Percentiles rank a stretch among this genome's conserved stretches.
Evolutionary conservation across 2,888 invertebrate genomes (phyloP).

Genomic region (Diaphora mendica): DNA sequence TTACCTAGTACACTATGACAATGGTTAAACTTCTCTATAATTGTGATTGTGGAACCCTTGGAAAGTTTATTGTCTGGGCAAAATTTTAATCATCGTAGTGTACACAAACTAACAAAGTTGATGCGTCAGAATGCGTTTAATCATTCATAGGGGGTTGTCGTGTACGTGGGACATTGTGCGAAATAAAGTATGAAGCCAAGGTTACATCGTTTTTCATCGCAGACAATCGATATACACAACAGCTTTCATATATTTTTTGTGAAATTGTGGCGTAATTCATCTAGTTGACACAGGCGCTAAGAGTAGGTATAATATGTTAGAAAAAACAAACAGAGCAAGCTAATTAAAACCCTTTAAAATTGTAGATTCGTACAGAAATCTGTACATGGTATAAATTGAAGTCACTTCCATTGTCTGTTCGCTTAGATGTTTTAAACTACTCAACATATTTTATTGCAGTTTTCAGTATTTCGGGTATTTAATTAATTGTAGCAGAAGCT

Average conservation of each 20-base stretch:
- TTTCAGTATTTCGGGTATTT: no score
- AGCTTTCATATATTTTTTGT: neutral
- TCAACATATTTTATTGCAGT: no score
- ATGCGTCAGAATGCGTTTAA: slow-evolving; percentile 29
- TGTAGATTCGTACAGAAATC: neutral
- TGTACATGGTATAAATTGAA: no score
- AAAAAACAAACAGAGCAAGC: no score
- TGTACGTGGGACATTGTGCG: slow-evolving; percentile 33
- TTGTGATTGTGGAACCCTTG: neutral
- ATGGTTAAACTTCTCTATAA: no score
- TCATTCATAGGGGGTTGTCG: slow-evolving; percentile 29
- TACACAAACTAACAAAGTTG: neutral
- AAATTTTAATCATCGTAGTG: neutral
- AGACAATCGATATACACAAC: slow-evolving; percentile 46
- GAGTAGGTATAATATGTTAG: neutral
- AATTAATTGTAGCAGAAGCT: no score
- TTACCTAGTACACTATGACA: neutral
- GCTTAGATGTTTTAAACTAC: no score
- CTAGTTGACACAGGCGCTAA: neutral
- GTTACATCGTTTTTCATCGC: slow-evolving; percentile 41
- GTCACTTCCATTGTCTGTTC: no score
- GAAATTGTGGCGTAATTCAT: neutral
- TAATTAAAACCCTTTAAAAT: no score
- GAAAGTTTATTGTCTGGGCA: neutral
- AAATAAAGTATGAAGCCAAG: slow-evolving; percentile 60